Percentiles rank a stretch among this genome's conserved stretches.
phyloP scores from a whole-genome alignment of 1,140 invertebrate species.

The Aphelenchoides besseyi region DNA sequence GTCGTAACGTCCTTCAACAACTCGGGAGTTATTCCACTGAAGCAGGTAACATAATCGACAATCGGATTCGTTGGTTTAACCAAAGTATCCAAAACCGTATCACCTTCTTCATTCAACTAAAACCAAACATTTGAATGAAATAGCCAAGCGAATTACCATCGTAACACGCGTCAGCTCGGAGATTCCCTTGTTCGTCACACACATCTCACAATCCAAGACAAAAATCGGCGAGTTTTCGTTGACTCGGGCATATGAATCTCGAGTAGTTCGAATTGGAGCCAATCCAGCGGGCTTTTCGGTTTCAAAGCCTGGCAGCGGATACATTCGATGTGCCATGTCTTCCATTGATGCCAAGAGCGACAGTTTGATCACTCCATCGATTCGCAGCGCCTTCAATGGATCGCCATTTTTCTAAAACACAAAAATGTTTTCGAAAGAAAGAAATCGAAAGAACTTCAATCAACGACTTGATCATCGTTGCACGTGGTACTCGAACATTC shows the following conservation, averaged over 20 bases:
- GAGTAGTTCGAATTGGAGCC: not conserved
- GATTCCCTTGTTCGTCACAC: not conserved
- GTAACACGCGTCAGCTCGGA: slow-evolving; percentile 19
- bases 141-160: slow-evolving; percentile 10
- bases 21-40: slow-evolving; percentile 19
- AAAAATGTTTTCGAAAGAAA: not conserved
- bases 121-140: not conserved
- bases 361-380: slow-evolving; percentile 9
- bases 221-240: slow-evolving; percentile 21
- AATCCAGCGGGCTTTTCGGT: not conserved
- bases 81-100: slow-evolving; percentile 10
- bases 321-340: slow-evolving; percentile 2
- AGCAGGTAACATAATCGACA: slow-evolving; percentile 23
- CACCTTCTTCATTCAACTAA: slow-evolving; percentile 11
- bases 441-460: not conserved
- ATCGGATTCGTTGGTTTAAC: slow-evolving; percentile 18
- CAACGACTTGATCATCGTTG: not conserved
- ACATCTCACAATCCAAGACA: slow-evolving; percentile 28
- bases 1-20: slow-evolving; percentile 1
- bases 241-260: slow-evolving; percentile 6
- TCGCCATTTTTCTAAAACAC: slow-evolving; percentile 2
- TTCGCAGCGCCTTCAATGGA: not conserved
- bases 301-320: slow-evolving; percentile 16
- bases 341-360: not conserved
- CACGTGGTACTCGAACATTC: not conserved